Evolutionary conservation across 53 echinoderm and acorn worm species (phyloP).

Genomic region (Stichopus horrens): DNA sequence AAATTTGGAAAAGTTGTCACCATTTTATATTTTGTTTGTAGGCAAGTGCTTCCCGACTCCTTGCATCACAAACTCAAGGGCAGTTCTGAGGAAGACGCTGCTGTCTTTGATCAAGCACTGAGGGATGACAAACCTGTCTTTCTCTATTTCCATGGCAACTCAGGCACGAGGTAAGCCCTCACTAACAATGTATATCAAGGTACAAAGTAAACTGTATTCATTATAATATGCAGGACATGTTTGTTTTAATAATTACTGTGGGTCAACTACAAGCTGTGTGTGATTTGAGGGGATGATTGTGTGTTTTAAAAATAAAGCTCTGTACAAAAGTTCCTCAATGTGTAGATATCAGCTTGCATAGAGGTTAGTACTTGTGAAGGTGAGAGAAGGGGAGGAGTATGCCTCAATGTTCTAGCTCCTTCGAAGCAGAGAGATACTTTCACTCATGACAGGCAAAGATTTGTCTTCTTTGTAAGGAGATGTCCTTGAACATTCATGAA

Average conservation of each 20-base stretch:
- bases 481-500: too few species aligned
- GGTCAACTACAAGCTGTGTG: too few species aligned
- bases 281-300: background rate
- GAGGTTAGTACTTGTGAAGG: background rate
- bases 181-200: background rate
- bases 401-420: too few species aligned
- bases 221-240: background rate
- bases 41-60: slow-evolving; percentile 84
- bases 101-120: slow-evolving; percentile 59
- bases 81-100: slow-evolving; percentile 32
- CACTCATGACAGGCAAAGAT: too few species aligned
- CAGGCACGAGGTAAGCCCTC: slow-evolving; percentile 76
- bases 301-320: background rate
- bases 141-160: slow-evolving; percentile 96
- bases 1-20: too few species aligned
- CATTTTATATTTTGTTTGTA: slow-evolving; percentile 12
- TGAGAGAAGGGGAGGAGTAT: too few species aligned
- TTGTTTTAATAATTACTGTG: background rate
- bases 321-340: background rate
- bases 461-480: too few species aligned
- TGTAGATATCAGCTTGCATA: background rate
- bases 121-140: slow-evolving; percentile 86
- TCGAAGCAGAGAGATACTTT: too few species aligned
- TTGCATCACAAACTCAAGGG: slow-evolving; percentile 31
- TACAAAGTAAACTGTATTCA: background rate